Evolutionary conservation across 2,888 invertebrate species (phyloP), one percentile per base, ranked within the genome.

Genomic region (Steinernema carpocapsae): DNA sequence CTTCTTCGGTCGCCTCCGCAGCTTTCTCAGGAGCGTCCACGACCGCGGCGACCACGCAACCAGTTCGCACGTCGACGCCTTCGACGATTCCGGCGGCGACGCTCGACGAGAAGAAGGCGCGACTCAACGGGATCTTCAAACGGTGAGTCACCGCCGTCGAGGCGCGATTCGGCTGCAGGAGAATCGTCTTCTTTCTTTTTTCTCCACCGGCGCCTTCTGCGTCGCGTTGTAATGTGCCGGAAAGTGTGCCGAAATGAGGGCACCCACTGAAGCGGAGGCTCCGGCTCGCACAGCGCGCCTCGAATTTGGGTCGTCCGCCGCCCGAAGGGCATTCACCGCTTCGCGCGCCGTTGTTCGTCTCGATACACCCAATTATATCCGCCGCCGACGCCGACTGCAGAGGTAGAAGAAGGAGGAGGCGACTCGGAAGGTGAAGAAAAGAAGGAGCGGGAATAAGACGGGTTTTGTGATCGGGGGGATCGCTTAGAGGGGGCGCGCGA

Each of bases 121-220:
- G 80, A 14, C 74, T 80, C 73, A 80, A 77, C 70, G 72, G 59
- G 71, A 76, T 80, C 51, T 71, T 80, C 64, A 78, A 80, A 70
- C 76, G 74, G 80, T 80, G 73, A 76, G 80, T 78, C 48, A 71
- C 12, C 32, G 48, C 48, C 37, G 10, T 10, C 37, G 10, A 37
- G 37, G 37, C 37, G 37, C 37, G 37, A 37, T 37, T 48, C 48
- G 48, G n/a, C 3, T 19, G 48, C 48, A 19, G 19, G 19, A 14
- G 48, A 48, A 48, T 48, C 19, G 37, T 48, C 48, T 48, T 48
- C 14, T 14, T 48, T 48, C 14, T 32, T 64, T 64, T 22, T 52
- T 24, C 12, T 52, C 24, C 22, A 14, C 14, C 48, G 48, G 48
- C 48, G 48, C 19, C 48, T n/a, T 37, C 17, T 56, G 10, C 37